phyloP scores from a whole-genome alignment of 2,888 invertebrate genomes.

The Noctua janthina region DNA sequence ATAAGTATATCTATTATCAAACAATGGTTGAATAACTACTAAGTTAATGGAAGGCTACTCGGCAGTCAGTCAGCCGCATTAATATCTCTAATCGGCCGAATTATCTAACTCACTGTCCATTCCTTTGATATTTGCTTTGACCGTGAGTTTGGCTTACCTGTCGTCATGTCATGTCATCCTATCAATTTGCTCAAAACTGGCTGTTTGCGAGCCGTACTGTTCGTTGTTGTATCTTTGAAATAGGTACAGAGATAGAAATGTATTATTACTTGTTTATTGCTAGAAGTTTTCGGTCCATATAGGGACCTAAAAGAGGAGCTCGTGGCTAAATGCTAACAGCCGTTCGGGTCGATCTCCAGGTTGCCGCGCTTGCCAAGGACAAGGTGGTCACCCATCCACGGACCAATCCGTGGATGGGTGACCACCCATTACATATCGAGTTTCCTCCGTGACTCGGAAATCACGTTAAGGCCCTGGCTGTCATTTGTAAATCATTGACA shows the following conservation, averaged over 20 bases:
- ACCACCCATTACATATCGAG: too few relatives aligned
- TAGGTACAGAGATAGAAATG: background rate
- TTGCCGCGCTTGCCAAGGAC: too few relatives aligned
- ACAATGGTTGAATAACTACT: background rate
- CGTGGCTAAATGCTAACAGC: too few relatives aligned
- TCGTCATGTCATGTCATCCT: slow-evolving; percentile 15
- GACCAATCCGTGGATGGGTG: too few relatives aligned
- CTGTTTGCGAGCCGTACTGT: background rate
- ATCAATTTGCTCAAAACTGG: slow-evolving; percentile 12
- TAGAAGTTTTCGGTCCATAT: background rate
- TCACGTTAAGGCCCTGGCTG: too few relatives aligned
- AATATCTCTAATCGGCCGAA: slow-evolving; percentile 31
- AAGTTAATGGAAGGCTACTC: background rate
- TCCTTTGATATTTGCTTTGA: slow-evolving; percentile 47
- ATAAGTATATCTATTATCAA: background rate
- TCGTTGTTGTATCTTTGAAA: slow-evolving; percentile 10
- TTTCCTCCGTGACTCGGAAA: too few relatives aligned
- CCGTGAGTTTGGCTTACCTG: slow-evolving; percentile 34
- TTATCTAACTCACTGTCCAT: slow-evolving; percentile 27
- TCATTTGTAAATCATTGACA: too few relatives aligned
- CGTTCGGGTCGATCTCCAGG: too few relatives aligned
- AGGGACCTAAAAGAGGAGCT: too few relatives aligned
- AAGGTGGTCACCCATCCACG: too few relatives aligned
- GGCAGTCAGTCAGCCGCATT: slow-evolving; percentile 20
- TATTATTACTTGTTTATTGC: background rate